Conservation (phyloP, 2,888 invertebrate species). For the Mythimna loreyi region DNA sequence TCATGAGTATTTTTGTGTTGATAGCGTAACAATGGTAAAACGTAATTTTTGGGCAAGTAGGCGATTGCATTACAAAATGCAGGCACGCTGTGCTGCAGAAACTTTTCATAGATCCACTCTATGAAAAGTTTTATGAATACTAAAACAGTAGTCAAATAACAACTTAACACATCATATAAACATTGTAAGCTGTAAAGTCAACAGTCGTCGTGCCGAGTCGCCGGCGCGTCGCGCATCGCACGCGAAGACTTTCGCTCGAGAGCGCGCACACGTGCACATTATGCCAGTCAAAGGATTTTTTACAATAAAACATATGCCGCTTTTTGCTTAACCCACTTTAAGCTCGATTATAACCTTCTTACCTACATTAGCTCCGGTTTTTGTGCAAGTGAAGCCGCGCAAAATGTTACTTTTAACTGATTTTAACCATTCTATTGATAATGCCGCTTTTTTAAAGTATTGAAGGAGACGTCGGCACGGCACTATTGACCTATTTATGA, state of each 20-base stretch:
- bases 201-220: constrained; percentile 48
- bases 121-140: background rate
- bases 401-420: constrained; percentile 63
- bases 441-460: constrained; percentile 38
- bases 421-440: constrained; percentile 59
- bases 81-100: no score
- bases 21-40: no score
- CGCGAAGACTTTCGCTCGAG: constrained; percentile 82
- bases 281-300: constrained; percentile 87
- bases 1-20: no score
- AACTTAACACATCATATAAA: constrained; percentile 1
- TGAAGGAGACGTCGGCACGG: constrained; percentile 10
- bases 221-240: constrained; percentile 64
- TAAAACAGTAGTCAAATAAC: background rate
- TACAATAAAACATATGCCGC: constrained; percentile 89
- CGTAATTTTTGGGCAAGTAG: no score
- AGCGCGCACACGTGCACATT: constrained; percentile 88
- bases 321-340: constrained; percentile 91
- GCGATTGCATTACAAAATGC: no score
- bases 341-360: constrained; percentile 90
- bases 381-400: constrained; percentile 78
- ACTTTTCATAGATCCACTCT: no score
- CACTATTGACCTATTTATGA: constrained; percentile 48
- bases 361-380: constrained; percentile 89
- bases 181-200: constrained; percentile 32